Percentiles rank a stretch among this genome's conserved stretches.
phyloP scores from a whole-genome alignment of 2,113 vertebrate species.

The Nansenia antarctica region DNA sequence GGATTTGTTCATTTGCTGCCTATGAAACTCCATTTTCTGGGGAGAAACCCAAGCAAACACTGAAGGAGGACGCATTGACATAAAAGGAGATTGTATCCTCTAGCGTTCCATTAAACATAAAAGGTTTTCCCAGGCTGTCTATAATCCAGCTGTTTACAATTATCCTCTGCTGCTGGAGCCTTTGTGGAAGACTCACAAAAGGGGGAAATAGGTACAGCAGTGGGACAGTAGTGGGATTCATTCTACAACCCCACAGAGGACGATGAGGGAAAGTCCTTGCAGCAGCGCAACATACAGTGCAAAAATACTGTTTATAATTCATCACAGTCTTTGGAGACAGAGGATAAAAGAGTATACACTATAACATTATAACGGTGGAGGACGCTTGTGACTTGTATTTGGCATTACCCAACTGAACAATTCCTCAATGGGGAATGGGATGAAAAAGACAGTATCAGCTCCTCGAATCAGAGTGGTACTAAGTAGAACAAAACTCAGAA shows the following conservation, averaged over 20 bases:
- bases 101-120: slow-evolving; percentile 49
- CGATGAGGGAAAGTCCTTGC: slow-evolving; percentile 26
- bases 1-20: slow-evolving; percentile 6
- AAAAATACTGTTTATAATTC: slow-evolving; percentile 43
- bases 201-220: slow-evolving; percentile 7
- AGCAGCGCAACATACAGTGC: slow-evolving; percentile 9
- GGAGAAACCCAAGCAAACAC: slow-evolving; percentile 5
- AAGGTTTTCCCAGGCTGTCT: slow-evolving; percentile 45
- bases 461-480: slow-evolving; percentile 3
- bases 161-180: slow-evolving; percentile 47
- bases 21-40: not conserved
- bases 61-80: slow-evolving; percentile 35
- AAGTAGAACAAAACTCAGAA: slow-evolving; percentile 1
- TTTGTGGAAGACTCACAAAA: slow-evolving; percentile 56
- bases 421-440: slow-evolving; percentile 13
- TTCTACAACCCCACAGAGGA: slow-evolving; percentile 19
- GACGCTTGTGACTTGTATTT: slow-evolving; percentile 17
- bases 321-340: slow-evolving; percentile 19
- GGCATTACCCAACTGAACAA: slow-evolving; percentile 18
- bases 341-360: no score
- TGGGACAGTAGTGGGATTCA: slow-evolving; percentile 25
- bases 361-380: slow-evolving; percentile 5
- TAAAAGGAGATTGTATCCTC: slow-evolving; percentile 38
- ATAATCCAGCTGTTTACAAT: slow-evolving; percentile 66
- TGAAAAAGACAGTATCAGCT: slow-evolving; percentile 17